Conservation (phyloP, 2,113 vertebrate genomes). For the Dicaeum eximium region DNA sequence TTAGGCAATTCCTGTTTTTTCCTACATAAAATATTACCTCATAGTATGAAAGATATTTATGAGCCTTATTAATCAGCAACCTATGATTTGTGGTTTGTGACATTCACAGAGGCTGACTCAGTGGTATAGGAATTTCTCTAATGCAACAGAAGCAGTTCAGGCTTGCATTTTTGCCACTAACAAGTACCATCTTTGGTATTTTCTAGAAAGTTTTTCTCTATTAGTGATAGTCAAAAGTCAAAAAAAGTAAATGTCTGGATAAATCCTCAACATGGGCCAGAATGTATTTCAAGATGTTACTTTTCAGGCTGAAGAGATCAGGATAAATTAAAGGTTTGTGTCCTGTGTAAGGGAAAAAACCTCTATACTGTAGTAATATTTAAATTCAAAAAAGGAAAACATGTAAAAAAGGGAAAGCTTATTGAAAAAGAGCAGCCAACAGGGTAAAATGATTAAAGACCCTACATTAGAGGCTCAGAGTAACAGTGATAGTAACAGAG, state of each 20-base stretch:
- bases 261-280: neutral
- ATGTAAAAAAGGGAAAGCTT: neutral
- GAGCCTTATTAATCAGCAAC: neutral
- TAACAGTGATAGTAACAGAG: neutral
- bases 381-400: neutral
- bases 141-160: neutral
- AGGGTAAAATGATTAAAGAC: neutral
- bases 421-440: neutral
- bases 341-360: neutral
- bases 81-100: neutral
- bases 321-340: neutral
- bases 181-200: neutral
- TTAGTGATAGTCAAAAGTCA: neutral
- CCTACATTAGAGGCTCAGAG: neutral
- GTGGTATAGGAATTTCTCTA: neutral
- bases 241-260: neutral
- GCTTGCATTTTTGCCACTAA: neutral
- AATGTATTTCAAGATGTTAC: neutral
- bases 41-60: neutral
- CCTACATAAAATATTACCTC: neutral
- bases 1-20: neutral
- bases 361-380: accelerated
- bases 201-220: neutral
- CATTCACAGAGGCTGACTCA: neutral
- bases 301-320: neutral